Evolutionary conservation across 35 echinoderm and acorn worm genomes (phyloP).

Genomic region (Eucidaris tribuloides): DNA sequence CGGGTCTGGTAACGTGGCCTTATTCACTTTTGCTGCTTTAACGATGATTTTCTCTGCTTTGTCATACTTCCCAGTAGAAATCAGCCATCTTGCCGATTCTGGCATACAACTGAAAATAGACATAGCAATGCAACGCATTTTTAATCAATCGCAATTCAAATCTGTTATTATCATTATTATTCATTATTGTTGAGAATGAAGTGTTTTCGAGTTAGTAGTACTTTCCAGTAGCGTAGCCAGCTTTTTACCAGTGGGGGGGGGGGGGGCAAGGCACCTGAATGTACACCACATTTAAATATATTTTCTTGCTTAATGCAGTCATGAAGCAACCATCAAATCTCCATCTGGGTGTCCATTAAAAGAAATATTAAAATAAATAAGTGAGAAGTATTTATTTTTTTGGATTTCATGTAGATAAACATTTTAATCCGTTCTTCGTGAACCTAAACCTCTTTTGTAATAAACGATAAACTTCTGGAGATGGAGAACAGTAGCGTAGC

Average conservation of each 20-base stretch:
- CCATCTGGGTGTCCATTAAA: too few species aligned
- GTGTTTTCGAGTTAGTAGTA: not conserved
- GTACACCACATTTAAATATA: not conserved
- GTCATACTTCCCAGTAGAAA: not conserved
- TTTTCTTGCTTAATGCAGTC: too few species aligned
- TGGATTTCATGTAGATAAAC: too few species aligned
- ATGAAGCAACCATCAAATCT: too few species aligned
- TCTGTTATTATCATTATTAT: not conserved
- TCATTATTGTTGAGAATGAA: not conserved
- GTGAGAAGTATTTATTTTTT: too few species aligned
- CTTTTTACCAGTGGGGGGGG: not conserved
- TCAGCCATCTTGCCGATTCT: slow-evolving; percentile 56
- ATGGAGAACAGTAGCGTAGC: too few species aligned
- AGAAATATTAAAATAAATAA: too few species aligned
- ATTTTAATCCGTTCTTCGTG: too few species aligned
- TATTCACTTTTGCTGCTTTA: slow-evolving; percentile 36
- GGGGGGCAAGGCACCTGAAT: not conserved
- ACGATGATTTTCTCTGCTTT: slow-evolving; percentile 48
- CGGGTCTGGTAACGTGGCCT: slow-evolving; percentile 35
- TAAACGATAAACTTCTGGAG: too few species aligned
- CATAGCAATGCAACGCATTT: not conserved
- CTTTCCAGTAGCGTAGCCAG: not conserved
- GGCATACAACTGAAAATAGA: slow-evolving; percentile 13
- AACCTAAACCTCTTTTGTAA: too few species aligned
- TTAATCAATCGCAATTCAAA: not conserved